Evolutionary conservation across 2,888 invertebrate genomes (phyloP).

Genomic region (Andrena dorsata): DNA sequence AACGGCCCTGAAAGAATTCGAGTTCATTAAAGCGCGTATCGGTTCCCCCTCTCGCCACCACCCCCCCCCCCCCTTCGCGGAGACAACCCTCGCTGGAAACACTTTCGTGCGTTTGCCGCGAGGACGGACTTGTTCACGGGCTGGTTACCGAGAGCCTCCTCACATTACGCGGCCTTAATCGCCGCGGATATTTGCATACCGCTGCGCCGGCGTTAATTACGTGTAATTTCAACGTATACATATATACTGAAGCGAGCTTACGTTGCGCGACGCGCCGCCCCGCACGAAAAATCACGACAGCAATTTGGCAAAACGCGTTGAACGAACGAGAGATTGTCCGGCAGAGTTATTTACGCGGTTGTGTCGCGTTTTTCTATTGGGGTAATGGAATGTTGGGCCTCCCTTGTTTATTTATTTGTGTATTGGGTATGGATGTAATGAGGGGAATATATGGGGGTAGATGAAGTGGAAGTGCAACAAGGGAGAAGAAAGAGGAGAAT

Average conservation of each 20-base stretch:
- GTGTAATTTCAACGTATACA: slow-evolving; percentile 11
- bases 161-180: slow-evolving; percentile 26
- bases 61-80: not conserved
- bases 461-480: no score
- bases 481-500: no score
- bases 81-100: slow-evolving; percentile 27
- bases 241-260: not conserved
- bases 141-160: slow-evolving; percentile 27
- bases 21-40: slow-evolving; percentile 46
- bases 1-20: slow-evolving; percentile 34
- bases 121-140: slow-evolving; percentile 24
- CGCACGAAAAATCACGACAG: slow-evolving; percentile 1
- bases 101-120: slow-evolving; percentile 27
- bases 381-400: not conserved
- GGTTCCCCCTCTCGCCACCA: not conserved
- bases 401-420: not conserved
- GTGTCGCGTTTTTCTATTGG: not conserved
- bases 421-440: not conserved
- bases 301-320: not conserved
- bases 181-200: slow-evolving; percentile 34
- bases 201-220: slow-evolving; percentile 11
- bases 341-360: not conserved
- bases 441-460: no score
- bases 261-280: not conserved
- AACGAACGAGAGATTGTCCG: not conserved